These are phyloP conservation scores for Oryzias curvinotus DNA, from an alignment of 2,113 vertebrate genomes.

Conservation along the genomic window DNA sequence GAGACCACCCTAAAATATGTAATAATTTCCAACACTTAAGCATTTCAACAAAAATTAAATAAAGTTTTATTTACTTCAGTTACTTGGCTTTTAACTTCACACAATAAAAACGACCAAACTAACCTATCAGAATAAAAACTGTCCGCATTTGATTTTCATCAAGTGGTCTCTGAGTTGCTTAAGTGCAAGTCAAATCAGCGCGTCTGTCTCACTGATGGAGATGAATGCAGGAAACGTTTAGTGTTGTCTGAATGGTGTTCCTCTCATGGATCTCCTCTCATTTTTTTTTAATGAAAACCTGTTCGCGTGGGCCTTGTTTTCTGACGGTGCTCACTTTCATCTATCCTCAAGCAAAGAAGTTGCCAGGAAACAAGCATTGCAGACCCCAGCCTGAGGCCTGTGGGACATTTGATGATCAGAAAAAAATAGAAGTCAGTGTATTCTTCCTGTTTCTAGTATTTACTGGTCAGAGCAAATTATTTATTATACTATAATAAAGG, in stretches of 20 bases:
- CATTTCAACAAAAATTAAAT: no score
- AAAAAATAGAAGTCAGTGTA: slow-evolving; percentile 1
- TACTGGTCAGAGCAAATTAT: not conserved
- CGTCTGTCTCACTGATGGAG: no score
- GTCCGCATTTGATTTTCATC: no score
- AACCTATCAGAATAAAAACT: no score
- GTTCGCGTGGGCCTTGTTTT: slow-evolving; percentile 10
- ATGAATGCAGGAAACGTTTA: not conserved
- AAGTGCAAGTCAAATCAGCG: no score
- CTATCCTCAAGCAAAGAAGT: slow-evolving; percentile 35
- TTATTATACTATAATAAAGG: not conserved
- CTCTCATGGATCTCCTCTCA: not conserved
- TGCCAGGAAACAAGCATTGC: slow-evolving; percentile 47
- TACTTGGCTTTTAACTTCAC: no score
- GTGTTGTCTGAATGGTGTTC: slow-evolving; percentile 6
- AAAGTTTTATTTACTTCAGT: no score
- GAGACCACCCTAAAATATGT: no score
- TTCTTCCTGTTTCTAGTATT: not conserved
- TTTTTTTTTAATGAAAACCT: slow-evolving; percentile 28
- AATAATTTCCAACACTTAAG: no score
- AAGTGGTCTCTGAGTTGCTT: no score
- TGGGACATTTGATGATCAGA: slow-evolving; percentile 23
- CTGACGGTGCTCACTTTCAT: slow-evolving; percentile 23
- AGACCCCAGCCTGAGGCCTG: slow-evolving; percentile 22
- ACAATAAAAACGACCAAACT: no score